phyloP scores from a whole-genome alignment of 2,888 invertebrate genomes.

The Furcula furcula region DNA sequence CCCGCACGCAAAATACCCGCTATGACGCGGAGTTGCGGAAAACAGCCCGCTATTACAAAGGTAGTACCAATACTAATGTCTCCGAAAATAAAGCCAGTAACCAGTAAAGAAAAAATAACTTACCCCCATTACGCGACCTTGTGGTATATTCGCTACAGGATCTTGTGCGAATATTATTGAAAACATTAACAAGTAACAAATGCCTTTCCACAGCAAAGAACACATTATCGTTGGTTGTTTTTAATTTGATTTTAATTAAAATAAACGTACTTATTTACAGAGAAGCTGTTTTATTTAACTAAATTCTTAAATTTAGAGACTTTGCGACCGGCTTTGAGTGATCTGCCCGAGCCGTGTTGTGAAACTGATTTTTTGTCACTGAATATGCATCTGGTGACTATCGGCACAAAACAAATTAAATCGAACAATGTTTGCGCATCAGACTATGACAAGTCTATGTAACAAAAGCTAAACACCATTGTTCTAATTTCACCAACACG shows the following conservation, averaged over 20 bases:
- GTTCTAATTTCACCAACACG: constrained; percentile 63
- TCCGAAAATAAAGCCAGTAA: constrained; percentile 1
- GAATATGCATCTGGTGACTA: constrained; percentile 27
- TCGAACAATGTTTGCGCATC: constrained; percentile 68
- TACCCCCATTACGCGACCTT: constrained; percentile 83
- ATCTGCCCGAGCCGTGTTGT: too few relatives aligned
- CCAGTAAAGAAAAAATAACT: too few relatives aligned
- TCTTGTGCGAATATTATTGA: constrained; percentile 56
- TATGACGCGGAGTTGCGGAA: too few relatives aligned
- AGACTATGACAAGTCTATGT: constrained; percentile 59
- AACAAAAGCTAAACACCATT: constrained; percentile 53
- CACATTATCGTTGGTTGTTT: constrained; percentile 15
- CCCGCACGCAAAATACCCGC: too few relatives aligned
- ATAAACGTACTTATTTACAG: too few relatives aligned
- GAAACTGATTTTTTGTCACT: constrained; percentile 46
- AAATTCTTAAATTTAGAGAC: too few relatives aligned
- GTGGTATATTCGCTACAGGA: constrained; percentile 76
- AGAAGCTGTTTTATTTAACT: too few relatives aligned
- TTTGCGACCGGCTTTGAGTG: too few relatives aligned
- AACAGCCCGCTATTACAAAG: too few relatives aligned
- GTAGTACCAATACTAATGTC: constrained; percentile 11
- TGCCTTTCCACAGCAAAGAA: constrained; percentile 6
- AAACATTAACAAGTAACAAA: constrained; percentile 23
- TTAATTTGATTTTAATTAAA: too few relatives aligned
- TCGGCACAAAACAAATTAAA: constrained; percentile 61